phyloP scores from a whole-genome alignment of 2,113 vertebrate species.

The Oreochromis tanganicae region DNA sequence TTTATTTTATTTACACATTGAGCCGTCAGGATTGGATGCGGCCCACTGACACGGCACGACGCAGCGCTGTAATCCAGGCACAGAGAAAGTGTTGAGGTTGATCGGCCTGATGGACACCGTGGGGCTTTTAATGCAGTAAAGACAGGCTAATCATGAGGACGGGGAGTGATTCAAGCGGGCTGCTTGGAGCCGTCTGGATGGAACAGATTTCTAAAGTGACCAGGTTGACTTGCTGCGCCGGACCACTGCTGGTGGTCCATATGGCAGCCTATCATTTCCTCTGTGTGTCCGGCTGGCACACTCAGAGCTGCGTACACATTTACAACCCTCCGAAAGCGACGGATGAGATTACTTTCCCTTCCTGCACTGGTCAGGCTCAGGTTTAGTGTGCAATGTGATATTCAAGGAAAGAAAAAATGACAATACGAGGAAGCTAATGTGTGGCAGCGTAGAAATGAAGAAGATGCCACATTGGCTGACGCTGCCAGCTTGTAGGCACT shows the following conservation, averaged over 20 bases:
- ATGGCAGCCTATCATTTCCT: conserved; percentile 47
- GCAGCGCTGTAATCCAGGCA: background rate
- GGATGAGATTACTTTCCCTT: background rate
- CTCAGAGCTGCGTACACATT: background rate
- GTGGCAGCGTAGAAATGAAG: background rate
- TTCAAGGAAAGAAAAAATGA: background rate
- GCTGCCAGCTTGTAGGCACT: background rate
- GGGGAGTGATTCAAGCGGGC: conserved; percentile 23
- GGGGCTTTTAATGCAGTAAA: conserved; percentile 1
- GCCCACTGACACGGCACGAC: background rate
- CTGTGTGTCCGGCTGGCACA: conserved; percentile 8
- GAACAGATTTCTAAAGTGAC: conserved; percentile 54
- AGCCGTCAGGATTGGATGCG: conserved; percentile 4
- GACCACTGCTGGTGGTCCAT: conserved; percentile 52
- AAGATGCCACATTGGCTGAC: background rate
- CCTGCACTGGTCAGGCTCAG: background rate
- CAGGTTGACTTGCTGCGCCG: conserved; percentile 45
- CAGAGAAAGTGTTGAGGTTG: conserved; percentile 9
- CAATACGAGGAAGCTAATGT: background rate
- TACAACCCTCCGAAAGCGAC: background rate
- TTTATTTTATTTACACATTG: conserved; percentile 11
- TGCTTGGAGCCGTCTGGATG: conserved; percentile 29
- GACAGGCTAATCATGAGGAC: conserved; percentile 40
- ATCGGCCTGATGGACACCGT: conserved; percentile 2
- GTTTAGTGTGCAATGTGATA: background rate